Percentiles rank a stretch among this genome's conserved stretches.
These are phyloP conservation scores for Rhynchomys soricoides DNA, from an alignment of 2,113 vertebrate species.

Conservation along the genomic window DNA sequence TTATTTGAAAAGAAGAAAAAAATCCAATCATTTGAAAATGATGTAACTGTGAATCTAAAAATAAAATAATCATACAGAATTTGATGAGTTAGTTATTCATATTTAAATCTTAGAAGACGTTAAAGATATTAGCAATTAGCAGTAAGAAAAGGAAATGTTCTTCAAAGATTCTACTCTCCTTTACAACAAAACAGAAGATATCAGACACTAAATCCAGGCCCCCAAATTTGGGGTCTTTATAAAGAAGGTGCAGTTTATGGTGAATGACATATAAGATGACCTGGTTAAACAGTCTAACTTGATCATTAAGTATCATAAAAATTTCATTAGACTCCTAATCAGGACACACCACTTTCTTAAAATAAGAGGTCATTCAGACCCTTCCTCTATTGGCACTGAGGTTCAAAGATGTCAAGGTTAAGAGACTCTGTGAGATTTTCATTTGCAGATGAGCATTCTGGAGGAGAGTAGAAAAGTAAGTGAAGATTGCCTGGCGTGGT, in stretches of 20 bases:
- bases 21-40: background rate
- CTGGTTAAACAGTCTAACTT: background rate
- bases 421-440: background rate
- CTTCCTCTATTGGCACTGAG: background rate
- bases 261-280: background rate
- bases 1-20: constrained; percentile 8
- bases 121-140: constrained; percentile 23
- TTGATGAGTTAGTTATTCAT: background rate
- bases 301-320: background rate
- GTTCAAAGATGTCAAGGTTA: background rate
- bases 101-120: background rate
- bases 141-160: background rate
- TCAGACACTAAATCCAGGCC: background rate
- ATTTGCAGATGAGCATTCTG: background rate
- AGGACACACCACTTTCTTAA: background rate
- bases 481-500: background rate
- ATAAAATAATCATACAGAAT: background rate
- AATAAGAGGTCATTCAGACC: background rate
- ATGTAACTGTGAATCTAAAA: background rate
- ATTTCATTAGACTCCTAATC: constrained; percentile 1
- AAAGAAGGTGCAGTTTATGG: background rate
- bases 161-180: background rate
- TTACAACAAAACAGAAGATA: background rate
- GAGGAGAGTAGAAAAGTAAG: background rate
- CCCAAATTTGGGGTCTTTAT: background rate